Evolutionary conservation across 2,113 vertebrate genomes (phyloP).

Genomic region (Picathartes gymnocephalus): DNA sequence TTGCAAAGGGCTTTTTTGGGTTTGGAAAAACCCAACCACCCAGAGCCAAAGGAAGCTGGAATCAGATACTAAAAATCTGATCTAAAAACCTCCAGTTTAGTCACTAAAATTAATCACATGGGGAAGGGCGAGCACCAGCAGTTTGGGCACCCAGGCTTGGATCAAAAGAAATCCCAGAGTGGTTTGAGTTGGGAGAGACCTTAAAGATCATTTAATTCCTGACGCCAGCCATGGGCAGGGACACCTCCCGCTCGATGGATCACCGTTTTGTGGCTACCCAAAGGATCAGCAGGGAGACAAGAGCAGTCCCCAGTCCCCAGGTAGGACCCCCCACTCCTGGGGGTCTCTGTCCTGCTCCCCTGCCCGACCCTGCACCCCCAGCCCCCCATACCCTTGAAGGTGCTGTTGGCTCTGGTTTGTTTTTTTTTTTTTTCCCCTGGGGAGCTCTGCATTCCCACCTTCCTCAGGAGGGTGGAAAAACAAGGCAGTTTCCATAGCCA

Average conservation of each 20-base stretch:
- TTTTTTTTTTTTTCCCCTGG: neutral
- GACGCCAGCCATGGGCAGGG: neutral
- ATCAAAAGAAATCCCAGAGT: neutral
- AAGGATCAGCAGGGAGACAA: neutral
- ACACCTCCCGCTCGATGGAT: fast-evolving
- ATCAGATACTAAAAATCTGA: neutral
- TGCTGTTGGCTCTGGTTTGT: fast-evolving
- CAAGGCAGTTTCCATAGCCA: neutral
- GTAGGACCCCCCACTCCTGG: neutral
- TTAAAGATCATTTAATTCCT: neutral
- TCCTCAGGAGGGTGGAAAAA: neutral
- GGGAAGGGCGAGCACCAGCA: neutral
- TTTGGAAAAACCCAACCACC: neutral
- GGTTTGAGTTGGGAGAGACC: neutral
- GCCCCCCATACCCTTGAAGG: neutral
- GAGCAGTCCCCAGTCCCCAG: neutral
- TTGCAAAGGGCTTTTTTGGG: neutral
- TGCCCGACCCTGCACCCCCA: neutral
- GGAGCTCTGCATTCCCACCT: neutral
- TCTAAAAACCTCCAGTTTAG: neutral
- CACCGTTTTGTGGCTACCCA: no score
- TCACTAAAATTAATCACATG: neutral
- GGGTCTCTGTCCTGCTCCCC: neutral
- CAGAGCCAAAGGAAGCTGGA: neutral
- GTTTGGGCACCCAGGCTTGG: fast-evolving